Evolutionary conservation across 1,140 invertebrate species (phyloP), one percentile per base, ranked within the genome.

Genomic region (Aphis craccivora): DNA sequence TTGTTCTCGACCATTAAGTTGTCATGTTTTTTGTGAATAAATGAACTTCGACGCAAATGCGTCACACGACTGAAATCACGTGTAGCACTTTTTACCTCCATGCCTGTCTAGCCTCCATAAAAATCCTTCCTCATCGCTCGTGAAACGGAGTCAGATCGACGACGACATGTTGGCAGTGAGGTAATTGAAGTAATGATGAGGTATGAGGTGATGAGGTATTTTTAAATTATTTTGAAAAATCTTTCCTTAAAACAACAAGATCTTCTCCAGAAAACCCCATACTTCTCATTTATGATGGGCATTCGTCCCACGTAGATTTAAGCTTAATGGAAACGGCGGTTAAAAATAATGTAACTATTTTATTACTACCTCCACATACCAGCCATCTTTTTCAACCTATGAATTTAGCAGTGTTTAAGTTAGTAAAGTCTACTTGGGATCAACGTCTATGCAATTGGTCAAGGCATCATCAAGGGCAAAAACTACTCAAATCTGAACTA

Each of bases 341-440:
- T n/a, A 51, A 93, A 48, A 91, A 94, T 40, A 90, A 94, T n/a
- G 60, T 94, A 30, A 94, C 88, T 37, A 94, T 94, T 60, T 83
- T 94, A 60, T 94, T 94, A 43, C 35, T 94, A 55, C 94, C 94
- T 67, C 94, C 94, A 23, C 94, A 94, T 89, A 88, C 94, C 7
- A 94, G 94, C 87, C 94, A 94, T 67, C 37, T 94, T 35, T 88
- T 94, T 45, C 94, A 94, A 88, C 94, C 94, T 7, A 60, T 94
- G 55, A 94, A 94, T 87, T 90, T 94, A 23, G 93, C 91, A 45
- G 94, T 93, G 18, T 94, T 94, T 43, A 94, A 94, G 37, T 81
- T 91, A n/a, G 43, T 94, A 43, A 94, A 94, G 67, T 35, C 84
- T 60, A 88, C 45, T 45, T 94, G 94, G 94, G 94, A 94, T 43